Conservation (phyloP, 2,888 invertebrate genomes). For the Ceratothoa steindachneri region DNA sequence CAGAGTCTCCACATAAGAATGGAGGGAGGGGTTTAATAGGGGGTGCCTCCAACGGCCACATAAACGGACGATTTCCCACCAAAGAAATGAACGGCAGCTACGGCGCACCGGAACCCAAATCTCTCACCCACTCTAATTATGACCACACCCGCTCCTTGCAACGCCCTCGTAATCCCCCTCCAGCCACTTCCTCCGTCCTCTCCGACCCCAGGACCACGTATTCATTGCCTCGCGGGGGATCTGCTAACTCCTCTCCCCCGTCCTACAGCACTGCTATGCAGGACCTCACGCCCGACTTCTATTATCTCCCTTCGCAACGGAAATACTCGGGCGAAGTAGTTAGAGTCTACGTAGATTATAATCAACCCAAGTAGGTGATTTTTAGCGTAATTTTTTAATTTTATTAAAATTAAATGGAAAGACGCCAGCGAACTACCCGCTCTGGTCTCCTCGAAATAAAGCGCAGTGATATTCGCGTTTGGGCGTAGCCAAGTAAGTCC, state of each 20-base stretch:
- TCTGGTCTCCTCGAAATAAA: too few species aligned
- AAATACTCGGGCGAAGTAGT: conserved; percentile 89
- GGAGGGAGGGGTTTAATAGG: conserved; percentile 9
- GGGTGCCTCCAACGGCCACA: conserved; percentile 40
- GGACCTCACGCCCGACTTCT: conserved; percentile 74
- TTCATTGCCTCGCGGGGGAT: conserved; percentile 66
- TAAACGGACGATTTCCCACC: conserved; percentile 62
- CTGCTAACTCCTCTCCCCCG: conserved; percentile 20
- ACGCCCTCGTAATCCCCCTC: conserved; percentile 55
- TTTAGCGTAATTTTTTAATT: neutral
- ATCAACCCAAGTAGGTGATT: conserved; percentile 55
- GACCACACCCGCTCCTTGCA: conserved; percentile 61
- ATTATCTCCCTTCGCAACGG: conserved; percentile 90
- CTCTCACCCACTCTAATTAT: conserved; percentile 15
- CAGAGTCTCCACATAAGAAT: conserved; percentile 9
- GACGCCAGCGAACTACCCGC: too few species aligned
- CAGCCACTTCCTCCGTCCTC: conserved; percentile 48
- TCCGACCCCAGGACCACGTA: conserved; percentile 59
- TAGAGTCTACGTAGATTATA: conserved; percentile 76
- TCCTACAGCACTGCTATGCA: conserved; percentile 47
- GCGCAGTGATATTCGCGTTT: too few species aligned
- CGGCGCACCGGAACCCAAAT: conserved; percentile 14
- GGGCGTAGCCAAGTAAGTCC: too few species aligned
- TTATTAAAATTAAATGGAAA: neutral
- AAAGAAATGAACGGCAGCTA: conserved; percentile 11